Evolutionary conservation across 2,797 vertebrate genomes (phyloP).

Genomic region (Chlorospingus semifuscus): DNA sequence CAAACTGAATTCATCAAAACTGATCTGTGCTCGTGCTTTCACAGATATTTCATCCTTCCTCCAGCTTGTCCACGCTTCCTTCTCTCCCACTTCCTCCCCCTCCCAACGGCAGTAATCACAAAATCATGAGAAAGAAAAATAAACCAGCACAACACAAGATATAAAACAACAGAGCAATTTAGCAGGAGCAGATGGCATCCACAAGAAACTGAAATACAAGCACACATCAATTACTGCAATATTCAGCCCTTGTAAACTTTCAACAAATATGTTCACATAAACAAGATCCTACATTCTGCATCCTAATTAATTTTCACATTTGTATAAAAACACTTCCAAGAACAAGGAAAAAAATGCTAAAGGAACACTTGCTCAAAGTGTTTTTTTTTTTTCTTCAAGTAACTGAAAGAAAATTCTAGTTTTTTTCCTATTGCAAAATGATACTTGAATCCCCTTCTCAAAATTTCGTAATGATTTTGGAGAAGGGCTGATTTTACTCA

Average conservation of each 20-base stretch:
- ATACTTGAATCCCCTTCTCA: not conserved
- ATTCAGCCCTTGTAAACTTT: conserved; percentile 42
- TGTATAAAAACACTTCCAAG: conserved; percentile 10
- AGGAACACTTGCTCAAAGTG: not conserved
- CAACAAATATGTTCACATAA: conserved; percentile 58
- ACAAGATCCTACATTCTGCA: conserved; percentile 24
- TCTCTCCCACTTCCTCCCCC: conserved; percentile 24
- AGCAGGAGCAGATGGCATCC: conserved; percentile 24
- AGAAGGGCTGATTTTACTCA: not conserved
- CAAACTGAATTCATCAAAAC: not conserved
- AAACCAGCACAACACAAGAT: not conserved
- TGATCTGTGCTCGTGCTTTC: not conserved
- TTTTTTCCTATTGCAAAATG: not conserved
- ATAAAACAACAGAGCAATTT: conserved; percentile 16
- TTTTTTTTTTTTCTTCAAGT: not conserved
- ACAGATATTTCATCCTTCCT: conserved; percentile 14
- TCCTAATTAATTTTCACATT: conserved; percentile 51
- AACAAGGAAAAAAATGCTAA: not conserved
- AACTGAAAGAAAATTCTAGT: conserved; percentile 7
- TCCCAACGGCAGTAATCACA: not conserved
- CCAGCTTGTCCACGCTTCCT: not conserved
- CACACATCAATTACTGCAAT: conserved; percentile 42
- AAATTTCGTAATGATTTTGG: not conserved
- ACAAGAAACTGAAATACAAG: conserved; percentile 33
- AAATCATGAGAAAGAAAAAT: not conserved